Base-by-base conservation (phyloP, 2,797 vertebrate species). In the Crax fasciolata region DNA sequence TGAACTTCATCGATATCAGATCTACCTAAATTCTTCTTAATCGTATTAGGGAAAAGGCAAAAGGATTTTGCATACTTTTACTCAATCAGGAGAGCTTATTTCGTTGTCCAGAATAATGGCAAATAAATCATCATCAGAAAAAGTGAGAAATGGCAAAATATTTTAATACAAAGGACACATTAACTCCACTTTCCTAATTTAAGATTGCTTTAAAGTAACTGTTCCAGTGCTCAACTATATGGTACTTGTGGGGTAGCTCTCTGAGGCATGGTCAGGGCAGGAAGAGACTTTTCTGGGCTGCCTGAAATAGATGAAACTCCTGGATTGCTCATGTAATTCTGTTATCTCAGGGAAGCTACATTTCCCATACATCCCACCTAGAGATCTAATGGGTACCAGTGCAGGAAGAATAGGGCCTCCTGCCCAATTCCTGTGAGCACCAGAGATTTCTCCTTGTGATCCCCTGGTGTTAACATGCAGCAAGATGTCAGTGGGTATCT, bases 1-100 rank as follows among this genome's bases (percentile, higher is more conserved):
- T 62, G 52, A 89, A 83, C 39, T 74, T 91, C 57, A 78, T 72
- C 1, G 2, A 80, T 93, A 87, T 8, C 13, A 51, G 13, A 4
- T 76, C 67, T 82, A 68, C 54, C 28, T 72, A 59, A 77, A 74
- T 72, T 92, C 24, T 77, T 93, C 48, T 74, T 44, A 54, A 77
- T 63, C 30, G 61, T 61, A 41, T 68, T 79, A 72, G 17, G 28
- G 32, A 59, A 92, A 61, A 93, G 14, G 14, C 27, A 91, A 87
- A 91, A 90, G 27, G 35, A 41, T 89, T 94, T 91, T 88, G 57
- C 68, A 77, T 84, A 21, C 12, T 91, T 93, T 71, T 73, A 84
- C 49, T 71, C 73, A 44, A 81, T 87, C 48, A 21, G 32, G 44
- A 57, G 52, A 82, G 19, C 10, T 83, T 68, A 38, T 73, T 90